A percentile compares a stretch with the other conserved stretches of the same genome.
phyloP scores from a whole-genome alignment of 2,888 invertebrate genomes.

The Scotopteryx bipunctaria region DNA sequence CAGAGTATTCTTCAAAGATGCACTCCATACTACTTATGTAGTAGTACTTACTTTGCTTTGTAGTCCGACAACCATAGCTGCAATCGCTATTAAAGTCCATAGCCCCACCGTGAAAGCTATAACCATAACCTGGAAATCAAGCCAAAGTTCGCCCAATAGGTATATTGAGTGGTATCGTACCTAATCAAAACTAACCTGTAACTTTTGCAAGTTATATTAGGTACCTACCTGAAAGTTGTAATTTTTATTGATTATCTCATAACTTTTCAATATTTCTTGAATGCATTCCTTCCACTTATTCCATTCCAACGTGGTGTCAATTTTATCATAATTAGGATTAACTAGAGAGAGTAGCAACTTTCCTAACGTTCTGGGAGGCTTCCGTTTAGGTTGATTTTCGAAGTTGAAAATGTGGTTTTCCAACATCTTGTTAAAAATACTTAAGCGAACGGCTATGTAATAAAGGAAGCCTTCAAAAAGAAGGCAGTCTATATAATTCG shows the following conservation, averaged over 20 bases:
- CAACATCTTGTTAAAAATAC: conserved; percentile 41
- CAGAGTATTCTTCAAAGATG: too few relatives aligned
- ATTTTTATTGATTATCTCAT: conserved; percentile 38
- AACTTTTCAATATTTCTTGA: conserved; percentile 42
- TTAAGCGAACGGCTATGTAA: conserved; percentile 39
- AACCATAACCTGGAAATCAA: conserved; percentile 45
- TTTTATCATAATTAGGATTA: conserved; percentile 12
- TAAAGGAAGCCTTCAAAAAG: conserved; percentile 39
- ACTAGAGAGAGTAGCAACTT: conserved; percentile 6
- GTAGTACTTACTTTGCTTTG: conserved; percentile 38
- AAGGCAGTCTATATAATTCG: conserved; percentile 41
- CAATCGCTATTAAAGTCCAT: conserved; percentile 46
- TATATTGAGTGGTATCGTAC: too few relatives aligned
- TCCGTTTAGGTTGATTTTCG: not conserved
- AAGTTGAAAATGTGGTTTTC: conserved; percentile 13
- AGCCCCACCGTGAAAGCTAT: conserved; percentile 38
- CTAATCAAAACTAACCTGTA: not conserved
- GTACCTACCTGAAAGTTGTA: conserved; percentile 45
- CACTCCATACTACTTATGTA: too few relatives aligned
- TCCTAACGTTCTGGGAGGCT: conserved; percentile 2
- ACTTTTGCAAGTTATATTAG: not conserved
- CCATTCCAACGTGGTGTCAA: conserved; percentile 5
- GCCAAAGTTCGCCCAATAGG: too few relatives aligned
- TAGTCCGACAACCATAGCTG: conserved; percentile 38
- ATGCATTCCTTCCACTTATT: conserved; percentile 38